phyloP scores from a whole-genome alignment of 2,797 vertebrate genomes.

The Acrossocheilus fasciatus region DNA sequence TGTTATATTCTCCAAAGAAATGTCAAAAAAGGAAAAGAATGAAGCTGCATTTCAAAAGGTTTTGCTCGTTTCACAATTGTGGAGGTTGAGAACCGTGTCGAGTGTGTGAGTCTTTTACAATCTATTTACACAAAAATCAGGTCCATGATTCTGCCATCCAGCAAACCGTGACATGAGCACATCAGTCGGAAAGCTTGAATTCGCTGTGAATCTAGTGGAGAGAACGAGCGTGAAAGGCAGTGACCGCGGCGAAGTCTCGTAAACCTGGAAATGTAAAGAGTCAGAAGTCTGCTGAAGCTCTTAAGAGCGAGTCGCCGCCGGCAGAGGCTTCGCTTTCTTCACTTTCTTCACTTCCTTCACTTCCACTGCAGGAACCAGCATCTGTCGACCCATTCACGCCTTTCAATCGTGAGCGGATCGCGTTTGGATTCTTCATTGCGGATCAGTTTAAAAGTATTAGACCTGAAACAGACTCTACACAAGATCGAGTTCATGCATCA shows the following conservation, averaged over 20 bases:
- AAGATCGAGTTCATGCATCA: background rate
- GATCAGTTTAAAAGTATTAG: background rate
- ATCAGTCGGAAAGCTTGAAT: constrained; percentile 6
- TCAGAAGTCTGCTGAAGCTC: constrained; percentile 29
- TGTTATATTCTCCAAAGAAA: constrained; percentile 76
- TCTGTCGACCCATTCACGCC: background rate
- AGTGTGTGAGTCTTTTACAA: constrained; percentile 65
- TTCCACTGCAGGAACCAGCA: background rate
- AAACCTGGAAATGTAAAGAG: constrained; percentile 43
- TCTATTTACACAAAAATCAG: constrained; percentile 67
- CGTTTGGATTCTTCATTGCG: background rate
- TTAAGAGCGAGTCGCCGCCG: constrained; percentile 16
- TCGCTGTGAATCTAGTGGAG: constrained; percentile 27
- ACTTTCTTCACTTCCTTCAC: background rate
- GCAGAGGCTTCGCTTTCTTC: background rate
- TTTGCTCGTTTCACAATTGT: constrained; percentile 45
- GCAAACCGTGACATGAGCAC: background rate
- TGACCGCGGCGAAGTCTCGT: constrained; percentile 23
- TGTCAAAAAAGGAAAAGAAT: constrained; percentile 40
- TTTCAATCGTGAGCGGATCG: background rate
- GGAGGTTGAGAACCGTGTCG: constrained; percentile 40
- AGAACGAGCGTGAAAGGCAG: constrained; percentile 44
- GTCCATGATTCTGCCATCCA: constrained; percentile 25
- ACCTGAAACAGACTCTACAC: constrained; percentile 9
- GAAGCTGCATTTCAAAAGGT: constrained; percentile 54